Conservation (phyloP, 1,140 invertebrate genomes). For the Parapsyche elsis region DNA sequence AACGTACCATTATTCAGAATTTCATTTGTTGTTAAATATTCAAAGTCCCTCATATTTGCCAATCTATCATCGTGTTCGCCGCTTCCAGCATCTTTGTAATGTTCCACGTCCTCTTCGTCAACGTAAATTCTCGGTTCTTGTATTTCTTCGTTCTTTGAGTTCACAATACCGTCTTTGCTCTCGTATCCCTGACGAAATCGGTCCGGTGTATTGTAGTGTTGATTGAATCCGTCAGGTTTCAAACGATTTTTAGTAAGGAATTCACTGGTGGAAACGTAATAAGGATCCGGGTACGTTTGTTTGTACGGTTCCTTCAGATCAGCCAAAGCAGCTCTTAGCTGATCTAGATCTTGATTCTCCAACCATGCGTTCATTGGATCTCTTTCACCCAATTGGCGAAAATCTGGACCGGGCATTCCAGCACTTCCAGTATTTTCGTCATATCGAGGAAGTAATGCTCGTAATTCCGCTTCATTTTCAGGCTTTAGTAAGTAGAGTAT, state of each 20-base stretch:
- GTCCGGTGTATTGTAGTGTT: conserved; percentile 67
- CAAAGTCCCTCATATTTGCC: conserved; percentile 35
- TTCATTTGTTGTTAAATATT: conserved; percentile 40
- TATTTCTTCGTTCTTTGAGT: conserved; percentile 65
- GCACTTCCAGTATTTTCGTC: conserved; percentile 50
- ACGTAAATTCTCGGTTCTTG: conserved; percentile 68
- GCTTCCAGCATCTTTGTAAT: conserved; percentile 63
- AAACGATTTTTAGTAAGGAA: conserved; percentile 53
- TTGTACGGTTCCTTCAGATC: conserved; percentile 45
- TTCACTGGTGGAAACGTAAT: conserved; percentile 51
- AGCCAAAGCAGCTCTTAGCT: conserved; percentile 43
- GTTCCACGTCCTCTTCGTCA: conserved; percentile 65
- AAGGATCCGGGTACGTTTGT: conserved; percentile 34
- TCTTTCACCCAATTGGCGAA: conserved; percentile 37
- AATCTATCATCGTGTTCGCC: conserved; percentile 59
- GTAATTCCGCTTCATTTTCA: conserved; percentile 56
- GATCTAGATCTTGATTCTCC: conserved; percentile 49
- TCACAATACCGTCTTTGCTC: conserved; percentile 59
- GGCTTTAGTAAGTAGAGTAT: conserved; percentile 57
- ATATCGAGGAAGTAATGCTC: conserved; percentile 51
- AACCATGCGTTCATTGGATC: conserved; percentile 55
- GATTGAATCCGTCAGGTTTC: conserved; percentile 57
- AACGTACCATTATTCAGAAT: not conserved
- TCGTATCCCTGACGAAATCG: conserved; percentile 66
- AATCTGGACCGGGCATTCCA: conserved; percentile 11